Conservation (phyloP, 2,888 invertebrate genomes). For the Brassicogethes aeneus region DNA sequence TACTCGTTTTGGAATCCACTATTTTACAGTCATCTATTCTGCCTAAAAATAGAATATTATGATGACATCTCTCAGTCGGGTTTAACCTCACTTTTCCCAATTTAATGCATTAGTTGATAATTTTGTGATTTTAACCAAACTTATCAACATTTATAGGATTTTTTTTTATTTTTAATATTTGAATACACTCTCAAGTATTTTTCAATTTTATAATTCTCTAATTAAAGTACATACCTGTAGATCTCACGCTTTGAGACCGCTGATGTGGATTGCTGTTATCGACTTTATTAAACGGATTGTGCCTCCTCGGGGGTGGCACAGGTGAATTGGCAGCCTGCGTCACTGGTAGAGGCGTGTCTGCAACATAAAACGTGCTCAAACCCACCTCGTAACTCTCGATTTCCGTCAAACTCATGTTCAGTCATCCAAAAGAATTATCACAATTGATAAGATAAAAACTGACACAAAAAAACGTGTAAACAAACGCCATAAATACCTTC, state of each 20-base stretch:
- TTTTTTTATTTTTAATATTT: too few relatives aligned
- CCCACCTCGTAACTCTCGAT: slow-evolving; percentile 23
- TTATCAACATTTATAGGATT: too few relatives aligned
- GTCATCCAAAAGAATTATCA: slow-evolving; percentile 1
- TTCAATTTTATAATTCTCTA: too few relatives aligned
- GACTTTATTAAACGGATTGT: slow-evolving; percentile 73
- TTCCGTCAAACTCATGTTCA: slow-evolving; percentile 21
- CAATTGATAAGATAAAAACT: slow-evolving; percentile 3
- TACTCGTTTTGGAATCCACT: slow-evolving; percentile 29
- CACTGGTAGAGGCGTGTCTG: slow-evolving; percentile 34
- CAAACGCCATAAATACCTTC: slow-evolving; percentile 50
- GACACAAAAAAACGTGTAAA: not conserved
- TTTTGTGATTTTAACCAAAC: too few relatives aligned
- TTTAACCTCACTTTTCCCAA: too few relatives aligned
- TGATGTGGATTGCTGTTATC: slow-evolving; percentile 38
- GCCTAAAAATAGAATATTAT: slow-evolving; percentile 12
- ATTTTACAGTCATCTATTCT: slow-evolving; percentile 19
- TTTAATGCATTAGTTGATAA: too few relatives aligned
- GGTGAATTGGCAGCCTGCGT: slow-evolving; percentile 49
- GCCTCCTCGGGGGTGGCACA: slow-evolving; percentile 67
- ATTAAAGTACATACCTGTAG: too few relatives aligned
- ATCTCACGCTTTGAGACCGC: slow-evolving; percentile 46
- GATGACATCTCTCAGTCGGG: too few relatives aligned
- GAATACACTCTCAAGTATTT: too few relatives aligned
- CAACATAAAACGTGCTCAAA: slow-evolving; percentile 30